Percentiles rank a stretch among this genome's conserved stretches.
Conservation (phyloP, 2,888 invertebrate genomes). For the Xanthia icteritia region DNA sequence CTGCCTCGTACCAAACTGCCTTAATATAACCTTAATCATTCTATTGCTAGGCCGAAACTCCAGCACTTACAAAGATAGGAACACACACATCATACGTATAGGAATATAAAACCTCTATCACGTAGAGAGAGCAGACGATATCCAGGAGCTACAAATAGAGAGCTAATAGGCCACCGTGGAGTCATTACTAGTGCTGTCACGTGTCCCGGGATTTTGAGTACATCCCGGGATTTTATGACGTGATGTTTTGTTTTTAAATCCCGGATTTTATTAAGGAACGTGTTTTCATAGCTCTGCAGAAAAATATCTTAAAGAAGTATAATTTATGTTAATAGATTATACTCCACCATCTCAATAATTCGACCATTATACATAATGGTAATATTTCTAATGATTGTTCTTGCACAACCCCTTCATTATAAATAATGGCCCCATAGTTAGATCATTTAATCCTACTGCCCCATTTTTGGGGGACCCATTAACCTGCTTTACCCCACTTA, state of each 20-base stretch:
- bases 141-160: slow-evolving; percentile 47
- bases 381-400: neutral
- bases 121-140: slow-evolving; percentile 41
- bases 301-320: neutral
- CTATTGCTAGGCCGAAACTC: neutral
- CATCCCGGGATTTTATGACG: slow-evolving; percentile 25
- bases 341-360: neutral
- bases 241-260: neutral
- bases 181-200: slow-evolving; percentile 55
- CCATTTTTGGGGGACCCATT: slow-evolving; percentile 7
- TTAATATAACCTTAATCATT: slow-evolving; percentile 4
- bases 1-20: neutral
- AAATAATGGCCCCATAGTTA: neutral
- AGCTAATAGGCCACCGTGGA: slow-evolving; percentile 58
- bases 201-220: slow-evolving; percentile 14
- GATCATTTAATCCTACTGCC: neutral
- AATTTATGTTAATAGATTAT: neutral
- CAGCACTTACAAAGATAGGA: too few species aligned
- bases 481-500: neutral
- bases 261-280: neutral
- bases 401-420: neutral
- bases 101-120: slow-evolving; percentile 48
- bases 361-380: neutral
- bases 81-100: slow-evolving; percentile 12
- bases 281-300: neutral